Base-by-base conservation (phyloP, 2,888 invertebrate species). In the Pseudococcus viburni region DNA sequence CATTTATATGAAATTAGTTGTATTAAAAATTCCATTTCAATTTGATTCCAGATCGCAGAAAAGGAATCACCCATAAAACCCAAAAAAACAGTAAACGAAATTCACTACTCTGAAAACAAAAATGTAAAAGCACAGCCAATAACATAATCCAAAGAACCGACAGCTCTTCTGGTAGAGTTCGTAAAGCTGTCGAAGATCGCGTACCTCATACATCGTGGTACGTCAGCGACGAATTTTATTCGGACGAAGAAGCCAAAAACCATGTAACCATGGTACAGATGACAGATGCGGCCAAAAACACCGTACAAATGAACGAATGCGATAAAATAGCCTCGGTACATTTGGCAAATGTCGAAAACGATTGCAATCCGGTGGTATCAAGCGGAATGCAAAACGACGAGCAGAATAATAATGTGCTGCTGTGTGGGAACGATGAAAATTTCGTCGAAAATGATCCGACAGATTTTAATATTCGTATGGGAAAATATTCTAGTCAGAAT, bases 181-280 rank as follows among this genome's bases (percentile, higher is more conserved):
- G 84, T 5, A 26, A 84, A 59, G 68, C 88, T 17, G 46, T 64
- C 46, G 33, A 83, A 59, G 17, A 84, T 9, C 33, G 84, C 5
- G 89, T 86, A 17, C 88, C 89, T n/a, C 89, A 89, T 42, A 89
- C 90, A n/a, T 89, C 89, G 26, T 90, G 90, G 90, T 89, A 89
- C 80, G 89, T 90, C 46, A 89, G 89, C 26, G 90, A 89, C 48
- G 89, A 89, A 77, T 89, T 89, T 89, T 89, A 89, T 73, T 85
- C 88, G 68, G 90, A 90, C 19, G 89, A 89, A 42, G 89, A 89
- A 9, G 86, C 80, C 1, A 42, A 85, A 55, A 89, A 89, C 84
- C 89, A 89, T 89, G 88, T 89, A 68, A 89, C 90, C 85, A 89
- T 89, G 42, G 89, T 88, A 0, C 89, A 84, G 11, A 39, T 84